Percentiles rank a stretch among this genome's conserved stretches.
These are phyloP conservation scores for Acridotheres tristis DNA, from an alignment of 2,797 vertebrate genomes.

Conservation along the genomic window DNA sequence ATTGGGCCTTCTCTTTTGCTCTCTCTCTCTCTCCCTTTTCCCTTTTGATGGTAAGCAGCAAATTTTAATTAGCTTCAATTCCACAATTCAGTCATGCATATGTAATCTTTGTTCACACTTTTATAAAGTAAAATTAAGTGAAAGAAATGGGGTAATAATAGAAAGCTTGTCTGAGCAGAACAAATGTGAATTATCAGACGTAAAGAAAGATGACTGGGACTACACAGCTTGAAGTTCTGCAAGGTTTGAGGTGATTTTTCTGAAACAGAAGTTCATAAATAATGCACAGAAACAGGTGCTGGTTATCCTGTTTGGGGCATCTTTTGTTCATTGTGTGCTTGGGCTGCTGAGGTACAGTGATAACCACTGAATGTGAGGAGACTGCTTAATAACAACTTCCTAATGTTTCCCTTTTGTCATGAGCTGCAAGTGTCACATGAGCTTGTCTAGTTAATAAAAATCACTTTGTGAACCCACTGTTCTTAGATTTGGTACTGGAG, in stretches of 20 bases:
- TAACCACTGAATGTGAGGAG: conserved; percentile 57
- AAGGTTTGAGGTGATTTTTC: conserved; percentile 53
- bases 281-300: conserved; percentile 60
- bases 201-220: conserved; percentile 37
- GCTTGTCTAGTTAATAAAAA: conserved; percentile 52
- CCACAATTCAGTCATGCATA: conserved; percentile 71
- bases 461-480: conserved; percentile 25
- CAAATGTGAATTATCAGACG: conserved; percentile 72
- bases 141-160: conserved; percentile 76
- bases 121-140: conserved; percentile 75
- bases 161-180: conserved; percentile 77
- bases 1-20: conserved; percentile 37
- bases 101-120: conserved; percentile 76
- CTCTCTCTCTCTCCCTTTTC: conserved; percentile 23
- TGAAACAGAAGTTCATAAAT: conserved; percentile 48
- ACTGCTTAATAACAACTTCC: conserved; percentile 53
- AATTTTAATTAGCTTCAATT: conserved; percentile 75
- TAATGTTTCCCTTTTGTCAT: conserved; percentile 47
- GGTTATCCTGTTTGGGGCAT: conserved; percentile 59
- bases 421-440: conserved; percentile 31
- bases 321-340: conserved; percentile 47
- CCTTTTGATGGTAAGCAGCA: conserved; percentile 61
- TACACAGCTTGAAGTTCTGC: conserved; percentile 54
- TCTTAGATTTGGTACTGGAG: conserved; percentile 30
- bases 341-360: conserved; percentile 51